Conservation (phyloP, 2,888 invertebrate species). For the Hypena proboscidalis region DNA sequence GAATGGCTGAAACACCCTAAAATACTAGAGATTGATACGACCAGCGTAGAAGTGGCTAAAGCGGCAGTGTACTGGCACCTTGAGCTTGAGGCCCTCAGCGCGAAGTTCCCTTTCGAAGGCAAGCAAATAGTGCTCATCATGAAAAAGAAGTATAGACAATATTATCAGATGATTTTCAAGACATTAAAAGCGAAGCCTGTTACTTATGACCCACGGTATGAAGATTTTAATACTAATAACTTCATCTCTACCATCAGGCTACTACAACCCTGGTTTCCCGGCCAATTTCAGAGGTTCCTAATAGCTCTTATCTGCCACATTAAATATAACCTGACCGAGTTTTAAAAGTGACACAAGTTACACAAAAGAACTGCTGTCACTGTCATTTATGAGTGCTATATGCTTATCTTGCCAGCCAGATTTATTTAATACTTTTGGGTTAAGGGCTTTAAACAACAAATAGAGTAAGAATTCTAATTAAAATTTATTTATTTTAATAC, state of each 20-base stretch:
- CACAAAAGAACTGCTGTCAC: no score
- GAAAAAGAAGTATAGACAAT: slow-evolving; percentile 80
- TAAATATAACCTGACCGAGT: no score
- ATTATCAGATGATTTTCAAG: slow-evolving; percentile 81
- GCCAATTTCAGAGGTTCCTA: no score
- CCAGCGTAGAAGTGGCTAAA: slow-evolving; percentile 76
- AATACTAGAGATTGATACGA: slow-evolving; percentile 74
- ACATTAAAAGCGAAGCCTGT: slow-evolving; percentile 76
- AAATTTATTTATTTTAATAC: no score
- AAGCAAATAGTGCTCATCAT: slow-evolving; percentile 79
- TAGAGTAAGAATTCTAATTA: no score
- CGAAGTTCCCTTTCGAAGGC: slow-evolving; percentile 75
- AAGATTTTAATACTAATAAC: not conserved
- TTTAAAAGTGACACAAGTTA: no score
- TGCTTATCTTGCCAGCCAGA: no score
- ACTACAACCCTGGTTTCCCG: no score
- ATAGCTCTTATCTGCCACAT: no score
- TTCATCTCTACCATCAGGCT: not conserved
- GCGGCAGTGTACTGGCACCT: slow-evolving; percentile 78
- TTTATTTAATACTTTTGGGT: no score
- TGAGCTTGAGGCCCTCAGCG: slow-evolving; percentile 61
- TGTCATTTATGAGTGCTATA: no score
- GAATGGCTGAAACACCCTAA: slow-evolving; percentile 81
- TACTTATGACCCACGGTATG: slow-evolving; percentile 77
- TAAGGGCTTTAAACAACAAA: no score